Percentiles rank a stretch among this genome's conserved stretches.
Conservation (phyloP, 2,113 vertebrate genomes). For the Circaetus cinerascens region DNA sequence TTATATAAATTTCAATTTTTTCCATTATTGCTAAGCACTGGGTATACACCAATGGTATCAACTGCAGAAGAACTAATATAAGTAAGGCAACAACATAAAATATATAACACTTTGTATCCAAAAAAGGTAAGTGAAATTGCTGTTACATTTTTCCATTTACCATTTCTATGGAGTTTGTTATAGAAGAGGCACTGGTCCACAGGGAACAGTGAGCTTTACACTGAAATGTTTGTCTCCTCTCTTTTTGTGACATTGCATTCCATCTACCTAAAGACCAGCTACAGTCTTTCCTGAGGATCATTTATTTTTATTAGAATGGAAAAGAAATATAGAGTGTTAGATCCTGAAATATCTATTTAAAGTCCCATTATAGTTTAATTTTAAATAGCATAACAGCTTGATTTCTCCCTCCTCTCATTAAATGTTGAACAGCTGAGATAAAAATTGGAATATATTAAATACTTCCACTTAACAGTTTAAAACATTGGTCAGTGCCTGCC, state of each 20-base stretch:
- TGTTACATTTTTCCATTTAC: background rate
- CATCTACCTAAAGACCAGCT: background rate
- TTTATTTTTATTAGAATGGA: constrained; percentile 58
- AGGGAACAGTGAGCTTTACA: background rate
- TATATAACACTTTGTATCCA: background rate
- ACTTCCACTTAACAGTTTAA: constrained; percentile 25
- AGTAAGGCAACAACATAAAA: background rate
- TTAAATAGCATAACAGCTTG: constrained; percentile 41
- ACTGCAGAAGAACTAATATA: background rate
- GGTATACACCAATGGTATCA: background rate
- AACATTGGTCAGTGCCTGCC: constrained; percentile 15
- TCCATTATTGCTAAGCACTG: background rate
- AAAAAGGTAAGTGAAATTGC: background rate
- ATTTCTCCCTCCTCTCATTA: constrained; percentile 29
- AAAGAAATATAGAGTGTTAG: constrained; percentile 24
- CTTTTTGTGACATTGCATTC: background rate
- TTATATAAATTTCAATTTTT: background rate
- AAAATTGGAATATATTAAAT: constrained; percentile 38
- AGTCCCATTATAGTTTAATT: constrained; percentile 16
- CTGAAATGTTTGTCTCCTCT: background rate
- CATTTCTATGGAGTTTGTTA: background rate
- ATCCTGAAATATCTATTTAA: constrained; percentile 31
- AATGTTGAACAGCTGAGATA: constrained; percentile 28
- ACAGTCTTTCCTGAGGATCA: constrained; percentile 14
- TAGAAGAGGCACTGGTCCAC: background rate